These are phyloP conservation scores for Trichonephila clavata DNA, from an alignment of 1,140 invertebrate genomes.

Conservation along the genomic window DNA sequence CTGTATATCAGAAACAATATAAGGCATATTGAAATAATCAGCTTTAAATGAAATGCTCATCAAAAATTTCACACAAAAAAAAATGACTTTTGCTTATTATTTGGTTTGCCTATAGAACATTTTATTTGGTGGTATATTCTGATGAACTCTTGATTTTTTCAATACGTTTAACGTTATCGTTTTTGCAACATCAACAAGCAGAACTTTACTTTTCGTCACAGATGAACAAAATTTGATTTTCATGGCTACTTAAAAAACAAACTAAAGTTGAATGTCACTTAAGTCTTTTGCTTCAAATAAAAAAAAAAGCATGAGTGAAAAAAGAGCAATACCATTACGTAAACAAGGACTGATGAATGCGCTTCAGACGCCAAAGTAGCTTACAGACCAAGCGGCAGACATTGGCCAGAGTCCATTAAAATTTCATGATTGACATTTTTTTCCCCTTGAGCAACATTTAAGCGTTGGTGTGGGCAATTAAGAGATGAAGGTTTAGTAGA, in stretches of 20 bases:
- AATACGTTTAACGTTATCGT: too few relatives aligned
- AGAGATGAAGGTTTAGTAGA: not conserved
- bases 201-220: not conserved
- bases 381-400: conserved; percentile 30
- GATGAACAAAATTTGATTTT: conserved; percentile 5
- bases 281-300: not conserved
- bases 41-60: too few relatives aligned
- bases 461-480: not conserved
- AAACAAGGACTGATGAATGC: conserved; percentile 46
- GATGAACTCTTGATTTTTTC: too few relatives aligned
- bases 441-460: not conserved
- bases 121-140: too few relatives aligned
- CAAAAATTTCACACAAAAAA: too few relatives aligned
- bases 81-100: too few relatives aligned
- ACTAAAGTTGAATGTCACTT: conserved; percentile 7
- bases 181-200: not conserved
- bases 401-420: conserved; percentile 54
- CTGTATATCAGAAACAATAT: too few relatives aligned
- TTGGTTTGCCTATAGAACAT: too few relatives aligned
- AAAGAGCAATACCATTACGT: conserved; percentile 1
- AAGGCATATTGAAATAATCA: too few relatives aligned
- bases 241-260: not conserved
- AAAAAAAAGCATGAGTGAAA: not conserved
- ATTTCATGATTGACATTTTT: conserved; percentile 46
- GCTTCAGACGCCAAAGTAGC: conserved; percentile 34